Evolutionary conservation across 2,113 vertebrate genomes (phyloP).

Genomic region (Speoplatyrhinus poulsoni): DNA sequence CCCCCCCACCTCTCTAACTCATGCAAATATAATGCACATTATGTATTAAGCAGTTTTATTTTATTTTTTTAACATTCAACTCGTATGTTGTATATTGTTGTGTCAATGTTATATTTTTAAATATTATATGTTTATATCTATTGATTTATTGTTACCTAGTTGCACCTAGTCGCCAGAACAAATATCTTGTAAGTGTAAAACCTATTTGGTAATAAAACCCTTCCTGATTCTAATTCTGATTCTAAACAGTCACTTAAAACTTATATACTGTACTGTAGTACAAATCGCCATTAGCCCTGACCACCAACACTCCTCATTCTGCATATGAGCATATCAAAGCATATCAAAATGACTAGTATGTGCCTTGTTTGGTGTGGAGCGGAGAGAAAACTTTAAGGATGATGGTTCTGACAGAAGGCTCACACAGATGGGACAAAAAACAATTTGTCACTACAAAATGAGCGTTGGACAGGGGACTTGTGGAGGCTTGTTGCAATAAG

Average conservation of each 20-base stretch:
- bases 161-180: too few species aligned
- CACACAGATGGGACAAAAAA: background rate
- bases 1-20: too few species aligned
- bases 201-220: too few species aligned
- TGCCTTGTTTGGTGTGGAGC: background rate
- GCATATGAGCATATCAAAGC: background rate
- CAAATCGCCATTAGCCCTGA: background rate
- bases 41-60: too few species aligned
- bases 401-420: slow-evolving; percentile 2
- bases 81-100: too few species aligned
- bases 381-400: background rate
- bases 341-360: background rate
- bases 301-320: background rate
- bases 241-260: background rate
- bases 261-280: too few species aligned
- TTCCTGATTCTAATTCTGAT: background rate
- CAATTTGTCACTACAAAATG: background rate
- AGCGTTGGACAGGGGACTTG: background rate
- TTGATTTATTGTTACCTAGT: too few species aligned
- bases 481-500: slow-evolving; percentile 14
- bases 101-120: too few species aligned
- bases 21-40: too few species aligned
- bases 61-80: too few species aligned
- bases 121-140: too few species aligned
- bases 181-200: too few species aligned